These are phyloP conservation scores for Macrotis lagotis DNA, from an alignment of 2,113 vertebrate genomes.

Conservation along the genomic window DNA sequence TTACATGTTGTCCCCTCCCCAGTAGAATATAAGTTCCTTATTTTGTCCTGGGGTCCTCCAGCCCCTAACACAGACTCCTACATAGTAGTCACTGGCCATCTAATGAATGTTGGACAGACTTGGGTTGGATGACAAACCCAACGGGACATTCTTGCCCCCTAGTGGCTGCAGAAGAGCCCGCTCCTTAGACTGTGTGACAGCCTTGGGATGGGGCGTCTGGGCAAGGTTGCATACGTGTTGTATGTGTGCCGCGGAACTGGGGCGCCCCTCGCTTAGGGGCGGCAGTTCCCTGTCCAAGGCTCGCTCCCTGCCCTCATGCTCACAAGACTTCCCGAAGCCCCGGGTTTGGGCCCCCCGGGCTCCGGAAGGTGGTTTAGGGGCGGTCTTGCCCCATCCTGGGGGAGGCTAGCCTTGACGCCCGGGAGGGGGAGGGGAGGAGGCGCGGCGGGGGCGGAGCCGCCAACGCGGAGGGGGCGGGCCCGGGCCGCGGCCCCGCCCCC, in stretches of 20 bases:
- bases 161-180: conserved; percentile 46
- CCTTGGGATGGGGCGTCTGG: not conserved
- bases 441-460: not conserved
- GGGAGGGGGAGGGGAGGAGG: not conserved
- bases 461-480: not conserved
- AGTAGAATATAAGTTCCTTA: not conserved
- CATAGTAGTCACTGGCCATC: not conserved
- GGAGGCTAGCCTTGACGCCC: not conserved
- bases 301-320: not conserved
- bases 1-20: not conserved
- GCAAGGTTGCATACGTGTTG: not conserved
- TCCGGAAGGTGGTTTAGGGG: not conserved
- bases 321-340: not conserved
- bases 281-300: not conserved
- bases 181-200: not conserved
- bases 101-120: not conserved
- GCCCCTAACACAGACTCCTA: not conserved
- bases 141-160: conserved; percentile 62
- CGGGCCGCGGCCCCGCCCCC: conserved; percentile 35
- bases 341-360: not conserved
- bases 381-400: not conserved
- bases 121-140: not conserved
- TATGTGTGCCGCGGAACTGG: not conserved
- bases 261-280: not conserved
- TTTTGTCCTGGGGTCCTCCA: not conserved